phyloP scores from a whole-genome alignment of 2,797 vertebrate species.

The Etheostoma nigrum region DNA sequence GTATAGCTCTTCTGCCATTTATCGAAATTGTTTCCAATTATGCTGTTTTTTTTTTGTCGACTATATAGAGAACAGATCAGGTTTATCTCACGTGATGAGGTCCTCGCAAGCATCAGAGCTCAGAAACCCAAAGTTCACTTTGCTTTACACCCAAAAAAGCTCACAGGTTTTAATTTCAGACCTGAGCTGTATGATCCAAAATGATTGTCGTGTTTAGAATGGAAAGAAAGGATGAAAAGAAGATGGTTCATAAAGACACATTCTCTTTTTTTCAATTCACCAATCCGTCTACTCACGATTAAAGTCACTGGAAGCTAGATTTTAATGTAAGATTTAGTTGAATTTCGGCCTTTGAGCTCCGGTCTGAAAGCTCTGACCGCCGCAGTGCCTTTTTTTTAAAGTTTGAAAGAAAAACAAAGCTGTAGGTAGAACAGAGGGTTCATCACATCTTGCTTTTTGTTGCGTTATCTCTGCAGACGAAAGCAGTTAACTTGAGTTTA shows the following conservation, averaged over 20 bases:
- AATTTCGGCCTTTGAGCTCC: conserved; percentile 11
- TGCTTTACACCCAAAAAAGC: neutral
- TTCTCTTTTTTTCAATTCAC: neutral
- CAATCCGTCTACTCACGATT: neutral
- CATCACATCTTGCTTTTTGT: neutral
- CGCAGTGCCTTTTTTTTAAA: conserved; percentile 46
- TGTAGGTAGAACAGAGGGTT: conserved; percentile 42
- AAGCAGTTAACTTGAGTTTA: conserved; percentile 48
- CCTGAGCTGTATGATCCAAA: conserved; percentile 28
- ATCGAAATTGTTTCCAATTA: neutral
- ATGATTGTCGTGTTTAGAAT: neutral
- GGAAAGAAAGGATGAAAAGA: neutral
- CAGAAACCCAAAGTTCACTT: conserved; percentile 7
- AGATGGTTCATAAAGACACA: neutral
- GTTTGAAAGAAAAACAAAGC: conserved; percentile 9
- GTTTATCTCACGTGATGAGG: conserved; percentile 8
- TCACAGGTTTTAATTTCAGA: conserved; percentile 11
- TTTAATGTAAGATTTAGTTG: neutral
- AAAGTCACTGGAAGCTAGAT: neutral
- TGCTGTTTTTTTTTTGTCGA: conserved; percentile 9
- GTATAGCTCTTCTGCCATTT: conserved; percentile 12
- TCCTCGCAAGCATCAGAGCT: neutral
- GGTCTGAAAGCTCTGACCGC: neutral
- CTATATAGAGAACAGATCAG: neutral
- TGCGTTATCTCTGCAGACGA: neutral